Evolutionary conservation across 2,888 invertebrate genomes (phyloP), one percentile per base, ranked within the genome.

Genomic region (Arrhopalites spinosus): DNA sequence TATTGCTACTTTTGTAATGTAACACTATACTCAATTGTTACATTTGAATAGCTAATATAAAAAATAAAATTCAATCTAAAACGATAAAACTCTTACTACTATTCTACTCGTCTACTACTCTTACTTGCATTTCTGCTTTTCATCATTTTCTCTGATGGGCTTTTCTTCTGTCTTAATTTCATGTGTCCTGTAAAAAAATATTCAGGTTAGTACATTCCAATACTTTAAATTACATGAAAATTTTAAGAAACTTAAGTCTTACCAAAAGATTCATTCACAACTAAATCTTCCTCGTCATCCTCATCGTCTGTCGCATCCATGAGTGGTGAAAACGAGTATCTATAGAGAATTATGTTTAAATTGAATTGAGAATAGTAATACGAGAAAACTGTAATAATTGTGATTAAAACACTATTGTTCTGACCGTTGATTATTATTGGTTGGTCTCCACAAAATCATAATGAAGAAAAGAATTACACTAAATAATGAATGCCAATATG

Each of bases 391-490:
- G 36, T 53, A 53, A 20, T n/a, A n/a, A n/a, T n/a, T n/a, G n/a
- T n/a, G n/a, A n/a, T n/a, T n/a, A n/a, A n/a, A n/a, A n/a, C n/a
- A 30, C 63, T n/a, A 63, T 11, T 50, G 15, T 17, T 47, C 69
- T 17, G 91, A 94, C 83, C 95, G 89, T 87, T 96, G 96, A 87
- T 96, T 97, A 86, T 97, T 97, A 85, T 94, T 94, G 23, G 95
- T 95, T 5, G 97, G 97, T 81, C 97, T 88, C 96, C 96, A 97
- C 78, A 97, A 89, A 79, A 97, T 90, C 94, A 97, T 96, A 82
- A 98, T 97, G 45, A 94, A 94, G 50, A 93, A 87, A 29, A 98
- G 88, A 74, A 98, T 90, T 80, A 92, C 89, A 20, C 93, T 94
- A 86, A 98, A 97, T 75, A 96, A 88, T 47, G 96, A 89, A 86